A percentile compares a stretch with the other conserved stretches of the same genome.
phyloP scores from a whole-genome alignment of 2,113 vertebrate genomes.

The Lampris megalopsis region DNA sequence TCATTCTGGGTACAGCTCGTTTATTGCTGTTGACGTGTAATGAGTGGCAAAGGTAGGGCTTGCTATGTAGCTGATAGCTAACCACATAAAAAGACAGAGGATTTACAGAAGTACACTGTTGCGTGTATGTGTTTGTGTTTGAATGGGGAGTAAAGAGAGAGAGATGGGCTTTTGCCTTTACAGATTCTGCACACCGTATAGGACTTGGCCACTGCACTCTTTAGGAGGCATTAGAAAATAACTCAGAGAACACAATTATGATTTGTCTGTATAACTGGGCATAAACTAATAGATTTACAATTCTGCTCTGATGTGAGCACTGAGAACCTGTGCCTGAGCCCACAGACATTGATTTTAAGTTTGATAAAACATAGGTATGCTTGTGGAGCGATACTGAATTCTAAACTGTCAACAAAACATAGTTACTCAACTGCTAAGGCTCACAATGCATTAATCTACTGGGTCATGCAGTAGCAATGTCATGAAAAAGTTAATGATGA shows the following conservation, averaged over 20 bases:
- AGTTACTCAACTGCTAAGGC: constrained; percentile 1
- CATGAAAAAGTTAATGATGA: constrained; percentile 55
- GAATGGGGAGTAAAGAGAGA: not conserved
- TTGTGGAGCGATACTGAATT: constrained; percentile 3
- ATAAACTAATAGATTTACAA: too few relatives aligned
- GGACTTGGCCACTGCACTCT: too few relatives aligned
- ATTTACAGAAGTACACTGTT: constrained; percentile 31
- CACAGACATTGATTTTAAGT: not conserved
- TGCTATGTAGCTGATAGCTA: constrained; percentile 67
- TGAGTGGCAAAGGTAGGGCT: constrained; percentile 62
- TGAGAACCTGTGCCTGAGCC: not conserved
- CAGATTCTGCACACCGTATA: too few relatives aligned
- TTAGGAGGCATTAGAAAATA: too few relatives aligned
- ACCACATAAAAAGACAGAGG: constrained; percentile 39
- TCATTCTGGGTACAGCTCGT: constrained; percentile 57
- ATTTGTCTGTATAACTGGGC: too few relatives aligned
- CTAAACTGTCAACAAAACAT: not conserved
- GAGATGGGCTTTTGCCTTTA: not conserved
- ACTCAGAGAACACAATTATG: too few relatives aligned
- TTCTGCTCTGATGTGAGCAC: too few relatives aligned
- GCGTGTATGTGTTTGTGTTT: constrained; percentile 1
- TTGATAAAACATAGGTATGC: not conserved
- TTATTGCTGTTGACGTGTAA: constrained; percentile 75
- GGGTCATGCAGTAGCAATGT: not conserved
- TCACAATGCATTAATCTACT: not conserved